A percentile compares a stretch with the other conserved stretches of the same genome.
Evolutionary conservation across 2,113 vertebrate genomes (phyloP).

Genomic region (Nannobrachium achirus): DNA sequence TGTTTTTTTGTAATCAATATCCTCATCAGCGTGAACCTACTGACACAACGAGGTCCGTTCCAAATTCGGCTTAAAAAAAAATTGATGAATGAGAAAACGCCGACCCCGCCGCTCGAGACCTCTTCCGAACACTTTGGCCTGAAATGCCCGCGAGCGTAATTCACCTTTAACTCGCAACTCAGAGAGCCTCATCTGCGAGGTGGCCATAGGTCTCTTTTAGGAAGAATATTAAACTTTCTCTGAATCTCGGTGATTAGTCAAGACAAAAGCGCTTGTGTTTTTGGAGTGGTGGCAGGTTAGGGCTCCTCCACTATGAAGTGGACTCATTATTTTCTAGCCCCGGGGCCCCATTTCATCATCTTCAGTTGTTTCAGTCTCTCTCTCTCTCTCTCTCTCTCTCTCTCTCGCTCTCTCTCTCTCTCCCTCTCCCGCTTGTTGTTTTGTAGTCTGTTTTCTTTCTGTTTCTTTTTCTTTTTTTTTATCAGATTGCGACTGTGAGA

Average conservation of each 20-base stretch:
- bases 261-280: slow-evolving; percentile 88
- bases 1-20: not conserved
- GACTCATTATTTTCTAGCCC: slow-evolving; percentile 93
- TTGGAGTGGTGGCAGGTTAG: slow-evolving; percentile 85
- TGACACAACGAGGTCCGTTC: not conserved
- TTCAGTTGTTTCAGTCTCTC: slow-evolving; percentile 80
- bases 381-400: slow-evolving; percentile 75
- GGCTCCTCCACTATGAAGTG: slow-evolving; percentile 85
- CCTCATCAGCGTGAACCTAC: slow-evolving; percentile 2
- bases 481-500: slow-evolving; percentile 8
- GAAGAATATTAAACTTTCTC: slow-evolving; percentile 89
- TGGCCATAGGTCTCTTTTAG: slow-evolving; percentile 69
- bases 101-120: not conserved
- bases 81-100: not conserved
- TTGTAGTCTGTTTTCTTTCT: slow-evolving; percentile 79
- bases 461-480: slow-evolving; percentile 84
- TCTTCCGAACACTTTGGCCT: slow-evolving; percentile 7
- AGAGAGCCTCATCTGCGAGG: not conserved
- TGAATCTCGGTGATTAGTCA: slow-evolving; percentile 91
- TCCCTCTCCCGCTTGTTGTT: slow-evolving; percentile 80
- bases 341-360: slow-evolving; percentile 86
- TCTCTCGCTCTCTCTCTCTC: slow-evolving; percentile 80
- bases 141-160: slow-evolving; percentile 8
- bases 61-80: too few relatives aligned
- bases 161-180: slow-evolving; percentile 18